Base-by-base conservation (phyloP, 2,113 vertebrate genomes). In the Gymnorhina tibicen region DNA sequence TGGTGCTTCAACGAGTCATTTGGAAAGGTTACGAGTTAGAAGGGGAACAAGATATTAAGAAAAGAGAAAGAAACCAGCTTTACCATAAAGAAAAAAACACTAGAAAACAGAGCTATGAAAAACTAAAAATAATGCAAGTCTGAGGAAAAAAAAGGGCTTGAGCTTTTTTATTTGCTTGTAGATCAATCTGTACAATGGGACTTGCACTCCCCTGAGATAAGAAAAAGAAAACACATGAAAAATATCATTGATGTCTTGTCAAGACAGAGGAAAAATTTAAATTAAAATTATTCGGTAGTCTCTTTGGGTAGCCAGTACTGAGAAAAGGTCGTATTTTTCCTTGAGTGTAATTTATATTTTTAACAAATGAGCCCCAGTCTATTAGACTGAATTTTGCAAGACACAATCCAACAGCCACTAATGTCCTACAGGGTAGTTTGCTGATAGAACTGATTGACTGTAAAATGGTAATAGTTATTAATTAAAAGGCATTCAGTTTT, bases 11-110 rank as follows among this genome's bases (percentile, higher is more conserved):
- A 75, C 17, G 16, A 90, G 53, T 91, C 95, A 94, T 74, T 64
- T 76, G 75, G 79, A 96, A 77, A 97, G 93, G 94, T 97, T 97
- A 97, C 21, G 0, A 98, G 84, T 73, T 95, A 96, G 94, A 97
- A 98, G 81, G 58, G 58, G 91, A 98, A 94, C 35, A 94, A 91
- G 41, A 50, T 46, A 96, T 35, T 78, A 78, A 78, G 23, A 35
- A 69, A 94, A 91, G 10, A 96, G 75, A 70, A 96, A 92, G 55
- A 95, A 95, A 94, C 39, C 59, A 79, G 67, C 58, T 87, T 84
- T 88, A 95, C 50, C 47, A 68, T 58, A 56, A 91, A 93, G 75
- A 42, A 72, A 63, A 93, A 76, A 88, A 24, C 28, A 72, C 35
- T 22, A 66, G 30, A 46, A 90, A 91, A 83, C 6, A 88, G 28